Base-by-base conservation (phyloP, 2,113 vertebrate species). In the Typhlomys cinereus region DNA sequence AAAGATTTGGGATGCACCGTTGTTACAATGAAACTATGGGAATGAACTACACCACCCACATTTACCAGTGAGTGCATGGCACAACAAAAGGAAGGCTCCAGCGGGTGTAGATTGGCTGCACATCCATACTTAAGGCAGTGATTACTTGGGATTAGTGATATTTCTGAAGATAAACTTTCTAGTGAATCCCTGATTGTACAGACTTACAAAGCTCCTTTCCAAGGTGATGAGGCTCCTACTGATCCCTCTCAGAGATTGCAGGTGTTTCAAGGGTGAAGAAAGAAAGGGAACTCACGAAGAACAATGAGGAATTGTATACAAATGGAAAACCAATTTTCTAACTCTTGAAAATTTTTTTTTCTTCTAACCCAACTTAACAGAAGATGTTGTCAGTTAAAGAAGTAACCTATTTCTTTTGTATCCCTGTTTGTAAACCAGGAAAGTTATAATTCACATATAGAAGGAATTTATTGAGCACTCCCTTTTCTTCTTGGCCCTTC, bases 161-260 rank as follows among this genome's bases (percentile, higher is more conserved):
- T 73, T 88, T 86, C n/a, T 89, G 64, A 90, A 69, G 88, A 57
- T 59, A 52, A 54, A n/a, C 50, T 61, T 92, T 91, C 50, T 84
- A 88, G 20, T 94, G 50, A 70, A 67, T 20, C 7, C 23, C 15
- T 61, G 64, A 67, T 69, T 91, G 80, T 66, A 74, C 17, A 86
- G 84, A 67, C 4, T 79, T 86, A 61, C 0, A 84, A 73, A 88
- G 50, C 44, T 73, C n/a, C 34, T 64, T 92, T 78, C 62, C 66
- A 62, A 62, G 66, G 2, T 64, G 2, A 41, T 73, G n/a, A 57
- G 34, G 69, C 3, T 62, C 61, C 44, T 50, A 2, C 12, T 90
- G 91, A 78, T 66, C 84, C 59, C 1, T 52, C 70, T 48, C 18
- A 50, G 13, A 50, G 21, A 76, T 64, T 80, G 71, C 41, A 52